Percentiles rank a stretch among this genome's conserved stretches.
Evolutionary conservation across 2,113 vertebrate species (phyloP).

Genomic region (Pachypanchax playfairii): DNA sequence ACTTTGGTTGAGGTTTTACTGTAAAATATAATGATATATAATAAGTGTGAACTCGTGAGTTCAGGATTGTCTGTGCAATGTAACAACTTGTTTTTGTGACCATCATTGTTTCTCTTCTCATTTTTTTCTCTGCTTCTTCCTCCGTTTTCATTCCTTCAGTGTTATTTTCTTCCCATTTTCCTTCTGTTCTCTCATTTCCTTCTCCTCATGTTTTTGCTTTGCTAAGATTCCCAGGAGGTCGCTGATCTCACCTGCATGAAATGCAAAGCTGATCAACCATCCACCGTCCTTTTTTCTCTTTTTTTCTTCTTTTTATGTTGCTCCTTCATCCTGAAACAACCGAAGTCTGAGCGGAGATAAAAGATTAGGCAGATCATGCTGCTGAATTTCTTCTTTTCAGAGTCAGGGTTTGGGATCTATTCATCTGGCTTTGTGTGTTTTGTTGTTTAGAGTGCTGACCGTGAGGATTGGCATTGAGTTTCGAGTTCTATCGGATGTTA

Average conservation of each 20-base stretch:
- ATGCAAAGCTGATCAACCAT: conserved; percentile 31
- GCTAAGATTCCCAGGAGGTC: conserved; percentile 22
- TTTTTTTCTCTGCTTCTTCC: conserved; percentile 5
- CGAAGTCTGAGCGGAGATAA: conserved; percentile 24
- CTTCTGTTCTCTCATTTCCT: not conserved
- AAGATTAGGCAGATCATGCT: conserved; percentile 39
- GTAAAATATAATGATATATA: not conserved
- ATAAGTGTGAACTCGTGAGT: not conserved
- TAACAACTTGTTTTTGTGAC: no score
- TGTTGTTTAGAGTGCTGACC: conserved; percentile 9
- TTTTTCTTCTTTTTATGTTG: not conserved
- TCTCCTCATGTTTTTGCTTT: conserved; percentile 14
- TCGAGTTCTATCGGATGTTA: not conserved
- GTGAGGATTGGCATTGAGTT: not conserved
- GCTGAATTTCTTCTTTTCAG: conserved; percentile 23
- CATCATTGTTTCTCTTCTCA: not conserved
- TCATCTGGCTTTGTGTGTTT: conserved; percentile 7
- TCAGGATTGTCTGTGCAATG: not conserved
- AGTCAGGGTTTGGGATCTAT: conserved; percentile 26
- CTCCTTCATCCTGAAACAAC: conserved; percentile 31
- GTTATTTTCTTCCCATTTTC: conserved; percentile 1
- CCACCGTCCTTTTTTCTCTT: conserved; percentile 21
- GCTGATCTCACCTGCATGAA: conserved; percentile 46
- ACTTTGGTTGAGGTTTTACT: not conserved
- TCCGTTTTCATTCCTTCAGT: conserved; percentile 4